Base-by-base conservation (phyloP, 1,140 invertebrate genomes). In the Hyles vespertilio region DNA sequence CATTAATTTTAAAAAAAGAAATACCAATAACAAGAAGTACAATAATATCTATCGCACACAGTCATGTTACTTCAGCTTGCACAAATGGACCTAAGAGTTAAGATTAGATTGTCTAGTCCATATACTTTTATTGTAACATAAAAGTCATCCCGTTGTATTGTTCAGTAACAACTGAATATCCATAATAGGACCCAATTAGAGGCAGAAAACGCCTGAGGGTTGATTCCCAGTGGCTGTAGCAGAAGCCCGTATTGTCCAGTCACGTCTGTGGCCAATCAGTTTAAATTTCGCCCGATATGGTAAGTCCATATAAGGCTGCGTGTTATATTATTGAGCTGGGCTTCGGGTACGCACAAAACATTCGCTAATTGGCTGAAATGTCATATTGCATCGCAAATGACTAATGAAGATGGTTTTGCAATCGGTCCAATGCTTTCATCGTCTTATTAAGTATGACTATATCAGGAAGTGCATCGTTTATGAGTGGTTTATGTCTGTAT, bases 201-300 rank as follows among this genome's bases (percentile, higher is more conserved):
- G 63, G 44, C 47, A 50, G 61, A 70, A 63, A 74, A 61, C 65
- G 59, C 63, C 47, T 60, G 46, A 67, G 65, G 69, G 65, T 74
- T 76, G 74, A 81, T 76, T 75, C 61, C 58, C 56, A 63, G 52
- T 58, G 57, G 59, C 61, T 69, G 58, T 56, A 55, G 66, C 60
- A 68, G 59, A 43, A 56, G 50, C 52, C 61, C 52, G 74, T 71
- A 87, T 87, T 85, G 84, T 85, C 72, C 69, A 69, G 79, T 77
- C 77, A 69, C 65, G 70, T 72, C 62, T 50, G 58, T 59, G 49
- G 56, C 79, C 74, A 79, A 83, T 82, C 77, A 81, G 82, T 79
- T 85, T 81, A 77, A 81, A 84, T 84, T 84, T 79, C 70, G 52
- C 76, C 66, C 68, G 68, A 69, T 79, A 87, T 74, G 79, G 79